Evolutionary conservation across 2,888 invertebrate genomes (phyloP), one percentile per base, ranked within the genome.

Genomic region (Xestobium rufovillosum): DNA sequence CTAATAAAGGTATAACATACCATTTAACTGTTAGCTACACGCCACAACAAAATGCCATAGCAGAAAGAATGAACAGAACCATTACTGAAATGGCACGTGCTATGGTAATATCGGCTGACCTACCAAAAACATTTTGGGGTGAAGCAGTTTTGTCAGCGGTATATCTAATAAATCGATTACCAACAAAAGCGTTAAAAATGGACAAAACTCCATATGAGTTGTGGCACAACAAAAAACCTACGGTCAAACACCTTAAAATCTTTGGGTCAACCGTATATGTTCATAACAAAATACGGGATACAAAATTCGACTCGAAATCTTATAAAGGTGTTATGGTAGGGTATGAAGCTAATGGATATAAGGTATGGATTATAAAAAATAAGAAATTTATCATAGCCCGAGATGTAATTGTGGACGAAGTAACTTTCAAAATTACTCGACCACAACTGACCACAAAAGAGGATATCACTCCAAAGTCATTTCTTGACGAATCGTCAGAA

Each of bases 61-160:
- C 42, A 2, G 39, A 42, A 17, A 14, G 38, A 8, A 38, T 43
- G 35, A 34, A 34, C 15, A 12, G 39, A 26, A 38, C 43, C n/a
- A 35, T 42, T 14, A 35, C 31, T 48, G 50, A 43, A 53, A 59
- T 31, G 50, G 58, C 49, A 50, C 30, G 36, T 15, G 13, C 42
- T 8, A 40, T 42, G 42, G 13, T 36, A 36, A 39, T 44, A 31
- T 47, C 55, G 29, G 51, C 56, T 3, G 47, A 53, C 10, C 30
- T 59, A 3, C 36, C 39, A n/a, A 59, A 62, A 42, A 4, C 3
- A 3, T 60, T 63, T 37, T 63, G 60, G 61, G 53, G 55, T 19
- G 58, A 60, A 39, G 38, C 41, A 8, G 31, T 41, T 30, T 14
- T 41, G 3, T 31, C 38, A 13, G 41, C 41, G 16, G 31, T 27